Percentiles rank a stretch among this genome's conserved stretches.
These are phyloP conservation scores for Entomyzon cyanotis DNA, from an alignment of 2,113 vertebrate genomes.

Conservation along the genomic window DNA sequence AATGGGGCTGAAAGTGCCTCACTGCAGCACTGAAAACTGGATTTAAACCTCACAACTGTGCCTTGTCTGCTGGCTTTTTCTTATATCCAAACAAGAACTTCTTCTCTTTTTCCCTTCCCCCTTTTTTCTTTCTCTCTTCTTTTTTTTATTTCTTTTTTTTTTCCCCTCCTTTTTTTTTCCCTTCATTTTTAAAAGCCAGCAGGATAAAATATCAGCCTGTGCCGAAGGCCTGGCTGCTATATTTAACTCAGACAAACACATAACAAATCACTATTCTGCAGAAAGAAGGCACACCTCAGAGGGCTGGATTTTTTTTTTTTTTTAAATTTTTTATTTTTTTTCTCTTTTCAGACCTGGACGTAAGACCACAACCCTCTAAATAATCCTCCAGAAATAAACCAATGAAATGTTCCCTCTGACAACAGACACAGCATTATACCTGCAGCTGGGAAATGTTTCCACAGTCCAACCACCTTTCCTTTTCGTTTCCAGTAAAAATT, in stretches of 20 bases:
- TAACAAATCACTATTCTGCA: constrained; percentile 81
- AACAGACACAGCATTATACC: constrained; percentile 82
- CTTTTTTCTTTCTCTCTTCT: too few species aligned
- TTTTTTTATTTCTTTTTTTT: not conserved
- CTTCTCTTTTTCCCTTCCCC: not conserved
- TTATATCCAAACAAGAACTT: constrained; percentile 66
- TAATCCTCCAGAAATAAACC: constrained; percentile 86
- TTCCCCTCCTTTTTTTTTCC: too few species aligned
- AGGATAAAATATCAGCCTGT: constrained; percentile 61
- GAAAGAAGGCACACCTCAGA: constrained; percentile 74
- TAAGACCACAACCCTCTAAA: constrained; percentile 85
- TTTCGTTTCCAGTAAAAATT: constrained; percentile 82
- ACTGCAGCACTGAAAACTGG: not conserved
- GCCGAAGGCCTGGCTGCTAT: constrained; percentile 70
- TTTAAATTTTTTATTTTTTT: constrained; percentile 60
- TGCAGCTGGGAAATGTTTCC: constrained; percentile 84
- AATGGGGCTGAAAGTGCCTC: not conserved
- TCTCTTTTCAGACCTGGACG: constrained; percentile 69
- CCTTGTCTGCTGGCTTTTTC: constrained; percentile 60
- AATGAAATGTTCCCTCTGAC: constrained; percentile 79
- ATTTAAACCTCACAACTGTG: not conserved
- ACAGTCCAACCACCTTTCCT: constrained; percentile 79
- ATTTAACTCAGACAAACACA: constrained; percentile 83
- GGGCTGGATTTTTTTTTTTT: constrained; percentile 55
- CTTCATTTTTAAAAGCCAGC: not conserved